Evolutionary conservation across 2,888 invertebrate genomes (phyloP), one percentile per base, ranked within the genome.

Genomic region (Apamea monoglypha): DNA sequence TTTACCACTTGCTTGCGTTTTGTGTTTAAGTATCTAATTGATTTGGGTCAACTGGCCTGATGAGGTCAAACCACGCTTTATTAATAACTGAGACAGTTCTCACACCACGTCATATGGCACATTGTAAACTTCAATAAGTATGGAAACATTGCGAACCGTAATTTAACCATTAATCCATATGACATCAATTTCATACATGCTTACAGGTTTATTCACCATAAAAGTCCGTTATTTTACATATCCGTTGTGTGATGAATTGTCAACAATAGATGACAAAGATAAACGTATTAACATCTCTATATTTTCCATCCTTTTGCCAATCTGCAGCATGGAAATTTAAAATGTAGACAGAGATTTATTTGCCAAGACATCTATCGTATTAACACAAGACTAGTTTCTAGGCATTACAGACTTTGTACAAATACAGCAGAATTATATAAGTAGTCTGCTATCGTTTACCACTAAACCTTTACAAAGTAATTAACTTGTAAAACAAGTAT

Each of bases 41-140:
- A 71, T 82, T 77, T 78, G 66, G 72, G 78, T 83, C 72, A 87
- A 81, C 76, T 69, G 69, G 32, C 12, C 44, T 66, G 70, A 64
- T 67, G 76, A 78, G 86, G 86, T 80, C 81, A 74, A 72, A 50
- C 74, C 63, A 67, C 50, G 63, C 59, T 72, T 64, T 66, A 47
- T 67, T 74, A 69, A 64, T 64, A 71, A 73, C 40, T 72, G 47
- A 70, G 63, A 56, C 32, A 75, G 73, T 74, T 85, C 80, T 29
- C 87, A 84, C 78, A 78, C 63, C 25, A 25, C 72, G 68, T 76
- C 44, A 53, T 80, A 40, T 32, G 56, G 64, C 53, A 53, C 50
- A 36, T 64, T 29, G 63, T 61, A 47, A 64, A 69, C 47, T 67
- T 40, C 64, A 83, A 59, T 73, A 12, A 18, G 25, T 82, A 53